Evolutionary conservation across 1,140 invertebrate genomes (phyloP), one percentile per base, ranked within the genome.

Genomic region (Vanessa atalanta): DNA sequence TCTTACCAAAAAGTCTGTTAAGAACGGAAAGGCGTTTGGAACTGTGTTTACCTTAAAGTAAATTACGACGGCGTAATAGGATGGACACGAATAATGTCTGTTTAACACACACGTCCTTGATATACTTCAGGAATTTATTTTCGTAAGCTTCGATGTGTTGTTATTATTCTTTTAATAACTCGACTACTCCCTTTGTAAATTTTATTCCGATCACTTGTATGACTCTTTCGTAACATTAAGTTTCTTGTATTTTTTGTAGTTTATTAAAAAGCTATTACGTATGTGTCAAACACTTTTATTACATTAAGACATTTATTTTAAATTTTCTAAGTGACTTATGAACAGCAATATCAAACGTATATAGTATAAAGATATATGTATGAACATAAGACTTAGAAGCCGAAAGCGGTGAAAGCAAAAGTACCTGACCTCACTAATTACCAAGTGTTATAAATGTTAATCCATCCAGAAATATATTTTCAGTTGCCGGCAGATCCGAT

Each of bases 401-500:
- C 37, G 51, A 68, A 68, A 68, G 65, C 55, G 53, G 55, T 61
- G 57, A 69, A 55, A 69, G 66, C 66, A 69, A 6, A 55, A 69
- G 53, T 69, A 53, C 66, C 53, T 69, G 66, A 69, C 66, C 66
- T 69, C 66, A 69, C 66, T 69, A 69, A 69, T 69, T 57, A 69
- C 53, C 37, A 5, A 15, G 68, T 70, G 23, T 43, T 61, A 61
- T 20, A 70, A 70, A 74, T 86, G 83, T 90, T 91, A 91, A 91
- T 93, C 88, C 83, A 84, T 85, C 85, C 77, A 83, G 87, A 89
- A 89, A 89, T 91, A 91, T 88, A 90, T 88, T 88, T 87, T 83
- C 89, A 85, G 87, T 90, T 88, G 82, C 81, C 77, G 75, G 76
- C 79, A 87, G 83, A 87, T 88, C 89, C 88, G 86, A 91, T 92